Base-by-base conservation (phyloP, 2,888 invertebrate species). In the Melanchra persicariae region DNA sequence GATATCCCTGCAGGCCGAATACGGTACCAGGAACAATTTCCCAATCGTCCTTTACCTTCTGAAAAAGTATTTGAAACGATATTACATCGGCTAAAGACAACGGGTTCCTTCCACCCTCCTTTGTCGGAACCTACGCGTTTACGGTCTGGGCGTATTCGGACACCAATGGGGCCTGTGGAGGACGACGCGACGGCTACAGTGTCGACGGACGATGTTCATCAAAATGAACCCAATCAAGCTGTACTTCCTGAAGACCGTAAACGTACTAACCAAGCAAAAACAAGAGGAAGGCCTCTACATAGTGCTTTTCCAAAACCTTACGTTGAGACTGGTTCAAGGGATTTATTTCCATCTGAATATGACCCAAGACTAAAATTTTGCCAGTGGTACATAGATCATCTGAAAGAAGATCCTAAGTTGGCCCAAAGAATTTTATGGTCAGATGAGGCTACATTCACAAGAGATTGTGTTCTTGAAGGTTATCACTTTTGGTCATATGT, bases 341-440 rank as follows among this genome's bases (percentile, higher is more conserved):
- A 40, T 15, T 26, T 69, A 22, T 15, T 22, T 30, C 22, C 40
- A 70, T 40, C 30, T 4, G 40, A 51, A n/a, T 51, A 34, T 58
- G 70, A 22, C 1, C 49, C 70, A 8, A 70, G 70, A 51, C 12
- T 57, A 70, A 22, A 34, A 43, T 70, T 70, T 57, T 70, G 70
- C 24, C 49, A 57, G n/a, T 70, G 70, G 70, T 70, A 70, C 49
- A 22, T 70, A 57, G 55, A 40, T 24, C 40, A n/a, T 43, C 15
- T 70, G 17, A 43, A 5, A 57, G 49, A 43, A 57, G 57, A 70
- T 43, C 43, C 37, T 6, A 61, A 26, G 4, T 66, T 60, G 43
- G 19, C 15, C 15, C 49, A 54, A 52, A 52, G 9, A 24, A 34
- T 70, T 70, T 34, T 70, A 57, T 70, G 70, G 70, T 70, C 70